A percentile compares a stretch with the other conserved stretches of the same genome.
Conservation (phyloP, 64 coral and sea anemone species). For the Pocillopora verrucosa region DNA sequence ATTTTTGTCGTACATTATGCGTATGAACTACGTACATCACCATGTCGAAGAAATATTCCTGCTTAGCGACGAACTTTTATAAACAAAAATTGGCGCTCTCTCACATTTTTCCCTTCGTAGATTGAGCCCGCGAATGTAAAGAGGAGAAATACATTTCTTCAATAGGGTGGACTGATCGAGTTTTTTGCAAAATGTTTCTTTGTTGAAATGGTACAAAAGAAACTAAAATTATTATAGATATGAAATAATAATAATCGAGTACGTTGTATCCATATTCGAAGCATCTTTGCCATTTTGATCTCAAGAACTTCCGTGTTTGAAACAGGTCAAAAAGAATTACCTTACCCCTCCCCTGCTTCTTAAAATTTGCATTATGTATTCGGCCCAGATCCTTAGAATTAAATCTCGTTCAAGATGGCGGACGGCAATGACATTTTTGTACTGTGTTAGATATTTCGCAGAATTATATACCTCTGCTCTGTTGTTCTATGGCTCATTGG, state of each 20-base stretch:
- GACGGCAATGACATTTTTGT: neutral
- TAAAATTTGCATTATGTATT: neutral
- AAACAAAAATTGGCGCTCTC: constrained; percentile 67
- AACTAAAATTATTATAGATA: neutral
- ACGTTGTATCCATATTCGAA: no score
- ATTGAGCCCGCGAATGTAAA: constrained; percentile 60
- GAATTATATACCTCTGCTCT: no score
- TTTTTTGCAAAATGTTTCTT: neutral
- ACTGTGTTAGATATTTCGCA: neutral
- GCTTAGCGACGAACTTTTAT: constrained; percentile 8
- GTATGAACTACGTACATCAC: constrained; percentile 98
- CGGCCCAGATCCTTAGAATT: neutral
- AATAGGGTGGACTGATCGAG: neutral
- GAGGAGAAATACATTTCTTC: neutral
- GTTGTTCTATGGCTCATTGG: constrained; percentile 41
- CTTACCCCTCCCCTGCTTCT: neutral
- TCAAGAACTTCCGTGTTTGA: no score
- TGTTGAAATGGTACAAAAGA: neutral
- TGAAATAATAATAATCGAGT: no score
- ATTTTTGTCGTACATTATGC: constrained; percentile 87
- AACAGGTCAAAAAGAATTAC: no score
- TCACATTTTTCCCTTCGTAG: neutral
- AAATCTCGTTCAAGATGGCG: constrained; percentile 52
- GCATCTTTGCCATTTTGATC: no score
- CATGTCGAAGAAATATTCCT: constrained; percentile 56